These are phyloP conservation scores for Priapulus caudatus DNA, from an alignment of 2,888 invertebrate species.

Conservation along the genomic window DNA sequence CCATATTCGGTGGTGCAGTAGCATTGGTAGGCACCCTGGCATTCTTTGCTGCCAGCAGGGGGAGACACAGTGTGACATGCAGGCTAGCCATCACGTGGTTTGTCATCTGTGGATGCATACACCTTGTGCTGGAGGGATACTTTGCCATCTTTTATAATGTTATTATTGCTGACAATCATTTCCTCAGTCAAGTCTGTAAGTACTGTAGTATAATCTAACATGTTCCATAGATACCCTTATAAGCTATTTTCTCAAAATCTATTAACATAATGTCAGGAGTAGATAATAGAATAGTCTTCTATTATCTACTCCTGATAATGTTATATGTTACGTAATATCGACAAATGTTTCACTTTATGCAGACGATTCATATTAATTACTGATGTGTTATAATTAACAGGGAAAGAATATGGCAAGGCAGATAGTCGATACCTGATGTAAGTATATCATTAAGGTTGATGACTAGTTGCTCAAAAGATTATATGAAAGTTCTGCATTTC, in stretches of 20 bases:
- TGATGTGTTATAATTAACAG: too few species aligned
- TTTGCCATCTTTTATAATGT: background rate
- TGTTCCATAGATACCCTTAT: too few species aligned
- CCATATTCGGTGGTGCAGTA: background rate
- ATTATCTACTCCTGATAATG: too few species aligned
- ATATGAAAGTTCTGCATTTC: too few species aligned
- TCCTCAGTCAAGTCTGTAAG: constrained; percentile 1
- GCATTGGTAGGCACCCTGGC: background rate
- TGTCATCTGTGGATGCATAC: background rate
- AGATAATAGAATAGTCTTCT: too few species aligned
- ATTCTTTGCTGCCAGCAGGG: background rate
- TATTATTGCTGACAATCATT: background rate
- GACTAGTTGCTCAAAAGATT: too few species aligned
- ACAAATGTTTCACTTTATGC: too few species aligned
- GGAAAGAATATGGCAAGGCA: constrained; percentile 1
- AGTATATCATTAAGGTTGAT: background rate
- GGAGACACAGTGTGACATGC: background rate
- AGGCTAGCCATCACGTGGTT: background rate
- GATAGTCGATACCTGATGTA: background rate
- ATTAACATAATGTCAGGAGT: too few species aligned
- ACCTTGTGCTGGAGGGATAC: background rate
- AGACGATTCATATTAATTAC: too few species aligned
- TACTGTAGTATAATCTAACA: too few species aligned
- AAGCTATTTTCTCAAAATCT: too few species aligned
- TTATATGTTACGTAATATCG: too few species aligned